Percentiles rank a stretch among this genome's conserved stretches.
Conservation (phyloP, 92 coral and sea anemone genomes). For the Galaxea fascicularis region DNA sequence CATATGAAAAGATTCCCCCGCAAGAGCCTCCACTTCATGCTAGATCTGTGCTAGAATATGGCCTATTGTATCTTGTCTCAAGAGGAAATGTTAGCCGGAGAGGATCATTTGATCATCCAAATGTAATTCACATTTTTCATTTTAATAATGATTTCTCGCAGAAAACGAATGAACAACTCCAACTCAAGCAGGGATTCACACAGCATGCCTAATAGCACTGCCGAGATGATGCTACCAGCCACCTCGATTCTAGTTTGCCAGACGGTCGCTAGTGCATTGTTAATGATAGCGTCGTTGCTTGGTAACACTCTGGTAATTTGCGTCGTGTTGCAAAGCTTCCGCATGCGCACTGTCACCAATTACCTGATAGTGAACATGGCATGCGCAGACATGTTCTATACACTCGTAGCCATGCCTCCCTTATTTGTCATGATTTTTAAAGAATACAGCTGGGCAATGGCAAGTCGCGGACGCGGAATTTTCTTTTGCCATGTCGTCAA, state of each 20-base stretch:
- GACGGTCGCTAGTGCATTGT: conserved; percentile 26
- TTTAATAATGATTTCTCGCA: background rate
- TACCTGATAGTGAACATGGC: conserved; percentile 86
- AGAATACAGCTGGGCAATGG: conserved; percentile 64
- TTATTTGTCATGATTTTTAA: conserved; percentile 60
- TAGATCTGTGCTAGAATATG: no score
- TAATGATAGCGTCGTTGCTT: conserved; percentile 60
- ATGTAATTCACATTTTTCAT: background rate
- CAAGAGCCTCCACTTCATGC: no score
- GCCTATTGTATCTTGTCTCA: background rate
- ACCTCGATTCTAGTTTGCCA: conserved; percentile 29
- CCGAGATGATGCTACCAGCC: background rate
- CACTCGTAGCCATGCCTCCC: conserved; percentile 68
- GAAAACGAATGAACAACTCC: conserved; percentile 18
- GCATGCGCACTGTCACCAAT: conserved; percentile 81
- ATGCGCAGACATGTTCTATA: conserved; percentile 79
- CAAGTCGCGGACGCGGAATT: conserved; percentile 42
- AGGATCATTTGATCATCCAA: no score
- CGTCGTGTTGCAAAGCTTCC: conserved; percentile 63
- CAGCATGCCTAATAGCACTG: background rate
- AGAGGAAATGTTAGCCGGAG: background rate
- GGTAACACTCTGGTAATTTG: conserved; percentile 79
- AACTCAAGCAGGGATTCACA: conserved; percentile 8
- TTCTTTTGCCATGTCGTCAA: conserved; percentile 83
- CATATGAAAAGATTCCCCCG: no score